Percentiles rank a stretch among this genome's conserved stretches.
Evolutionary conservation across 2,888 invertebrate genomes (phyloP).

Genomic region (Papilio elwesi): DNA sequence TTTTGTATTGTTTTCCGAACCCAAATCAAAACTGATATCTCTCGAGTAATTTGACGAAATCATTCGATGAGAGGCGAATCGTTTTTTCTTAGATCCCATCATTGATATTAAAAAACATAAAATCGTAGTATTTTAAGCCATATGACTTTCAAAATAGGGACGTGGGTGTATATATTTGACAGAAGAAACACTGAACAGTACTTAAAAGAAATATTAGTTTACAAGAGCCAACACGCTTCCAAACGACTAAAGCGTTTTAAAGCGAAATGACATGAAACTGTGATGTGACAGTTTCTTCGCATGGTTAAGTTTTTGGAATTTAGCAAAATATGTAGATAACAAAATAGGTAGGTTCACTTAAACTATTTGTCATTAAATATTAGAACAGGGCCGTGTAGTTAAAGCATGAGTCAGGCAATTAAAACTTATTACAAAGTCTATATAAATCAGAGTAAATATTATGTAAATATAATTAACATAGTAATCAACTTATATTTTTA

Average conservation of each 20-base stretch:
- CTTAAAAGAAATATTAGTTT: conserved; percentile 67
- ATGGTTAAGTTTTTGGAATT: conserved; percentile 54
- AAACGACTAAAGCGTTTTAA: conserved; percentile 64
- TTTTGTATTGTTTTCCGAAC: conserved; percentile 72
- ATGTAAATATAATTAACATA: too few relatives aligned
- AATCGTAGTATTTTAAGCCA: conserved; percentile 56
- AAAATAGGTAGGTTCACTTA: conserved; percentile 17
- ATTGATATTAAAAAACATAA: conserved; percentile 42
- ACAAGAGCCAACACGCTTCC: conserved; percentile 65
- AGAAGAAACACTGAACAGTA: conserved; percentile 56
- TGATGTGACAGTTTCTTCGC: conserved; percentile 47
- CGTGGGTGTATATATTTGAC: not conserved
- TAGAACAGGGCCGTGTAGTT: not conserved
- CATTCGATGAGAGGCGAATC: conserved; percentile 63
- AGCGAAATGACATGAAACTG: conserved; percentile 68
- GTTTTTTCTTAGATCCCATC: conserved; percentile 51
- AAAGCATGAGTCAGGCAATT: not conserved
- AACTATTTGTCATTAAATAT: conserved; percentile 13
- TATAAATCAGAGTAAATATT: too few relatives aligned
- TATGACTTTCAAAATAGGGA: conserved; percentile 48
- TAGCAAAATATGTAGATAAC: conserved; percentile 47
- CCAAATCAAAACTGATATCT: conserved; percentile 76
- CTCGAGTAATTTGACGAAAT: conserved; percentile 74
- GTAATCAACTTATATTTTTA: too few relatives aligned
- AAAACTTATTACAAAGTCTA: not conserved